phyloP scores from a whole-genome alignment of 2,888 invertebrate genomes.

The Masnerella sp. region DNA sequence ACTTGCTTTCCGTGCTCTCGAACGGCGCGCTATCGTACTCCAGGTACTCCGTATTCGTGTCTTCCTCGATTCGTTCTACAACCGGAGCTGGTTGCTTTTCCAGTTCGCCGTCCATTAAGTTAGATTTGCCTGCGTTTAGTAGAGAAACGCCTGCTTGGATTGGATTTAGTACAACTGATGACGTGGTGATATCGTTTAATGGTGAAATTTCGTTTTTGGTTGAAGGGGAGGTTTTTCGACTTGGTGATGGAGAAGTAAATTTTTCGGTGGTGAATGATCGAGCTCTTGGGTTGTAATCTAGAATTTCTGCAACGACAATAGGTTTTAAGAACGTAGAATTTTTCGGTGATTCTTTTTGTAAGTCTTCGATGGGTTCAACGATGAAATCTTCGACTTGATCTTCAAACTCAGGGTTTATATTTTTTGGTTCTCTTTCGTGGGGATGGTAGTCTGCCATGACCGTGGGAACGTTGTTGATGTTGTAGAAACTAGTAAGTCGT shows the following conservation, averaged over 20 bases:
- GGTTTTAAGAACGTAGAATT: slow-evolving; percentile 66
- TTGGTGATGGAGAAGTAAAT: neutral
- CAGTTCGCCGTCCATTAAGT: slow-evolving; percentile 59
- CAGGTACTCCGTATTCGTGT: slow-evolving; percentile 38
- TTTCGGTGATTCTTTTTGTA: too few species aligned
- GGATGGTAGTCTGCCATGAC: neutral
- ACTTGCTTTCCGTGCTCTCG: slow-evolving; percentile 21
- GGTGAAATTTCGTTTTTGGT: slow-evolving; percentile 14
- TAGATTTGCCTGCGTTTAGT: slow-evolving; percentile 67
- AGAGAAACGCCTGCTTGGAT: slow-evolving; percentile 73
- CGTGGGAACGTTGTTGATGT: neutral
- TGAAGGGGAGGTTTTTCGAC: neutral
- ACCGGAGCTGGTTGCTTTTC: slow-evolving; percentile 58
- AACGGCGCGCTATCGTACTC: slow-evolving; percentile 36
- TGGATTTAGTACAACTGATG: slow-evolving; percentile 68
- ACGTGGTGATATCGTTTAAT: slow-evolving; percentile 62
- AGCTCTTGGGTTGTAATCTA: slow-evolving; percentile 12
- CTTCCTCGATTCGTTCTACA: slow-evolving; percentile 62
- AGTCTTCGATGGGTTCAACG: neutral
- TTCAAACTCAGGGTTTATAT: neutral
- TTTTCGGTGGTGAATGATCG: neutral
- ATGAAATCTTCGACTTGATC: slow-evolving; percentile 12
- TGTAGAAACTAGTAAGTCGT: neutral
- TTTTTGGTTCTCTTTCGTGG: slow-evolving; percentile 12
- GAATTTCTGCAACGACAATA: slow-evolving; percentile 71